Conservation (phyloP, 2,888 invertebrate species). For the Euzetes globulus region DNA sequence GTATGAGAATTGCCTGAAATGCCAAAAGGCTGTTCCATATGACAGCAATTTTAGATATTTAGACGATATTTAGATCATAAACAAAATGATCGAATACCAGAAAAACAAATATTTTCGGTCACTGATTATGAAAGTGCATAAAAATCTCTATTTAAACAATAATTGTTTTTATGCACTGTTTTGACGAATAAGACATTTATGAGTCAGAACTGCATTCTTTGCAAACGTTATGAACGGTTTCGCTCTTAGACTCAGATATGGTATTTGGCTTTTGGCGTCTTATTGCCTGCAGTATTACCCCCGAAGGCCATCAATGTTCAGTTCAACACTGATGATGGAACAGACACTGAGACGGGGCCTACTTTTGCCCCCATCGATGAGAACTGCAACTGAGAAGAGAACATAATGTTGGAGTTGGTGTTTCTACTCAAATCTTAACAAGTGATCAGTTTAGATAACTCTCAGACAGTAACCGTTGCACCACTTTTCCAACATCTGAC, state of each 20-base stretch:
- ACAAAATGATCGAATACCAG: background rate
- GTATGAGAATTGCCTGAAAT: background rate
- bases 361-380: background rate
- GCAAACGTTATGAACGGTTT: too few relatives aligned
- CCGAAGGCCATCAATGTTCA: background rate
- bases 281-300: constrained; percentile 5
- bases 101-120: background rate
- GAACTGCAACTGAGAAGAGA: background rate
- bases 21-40: too few relatives aligned
- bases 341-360: background rate
- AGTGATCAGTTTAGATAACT: background rate
- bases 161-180: background rate
- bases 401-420: background rate
- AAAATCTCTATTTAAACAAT: background rate
- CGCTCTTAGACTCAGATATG: background rate
- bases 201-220: too few relatives aligned
- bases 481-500: too few relatives aligned
- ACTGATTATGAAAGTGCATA: background rate
- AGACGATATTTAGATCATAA: background rate
- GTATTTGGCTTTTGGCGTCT: constrained; percentile 20
- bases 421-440: background rate
- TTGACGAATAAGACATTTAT: background rate
- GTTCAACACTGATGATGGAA: background rate
- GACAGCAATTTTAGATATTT: background rate
- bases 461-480: too few relatives aligned